Evolutionary conservation across 1,140 invertebrate species (phyloP).

Genomic region (Anthonomus grandis): DNA sequence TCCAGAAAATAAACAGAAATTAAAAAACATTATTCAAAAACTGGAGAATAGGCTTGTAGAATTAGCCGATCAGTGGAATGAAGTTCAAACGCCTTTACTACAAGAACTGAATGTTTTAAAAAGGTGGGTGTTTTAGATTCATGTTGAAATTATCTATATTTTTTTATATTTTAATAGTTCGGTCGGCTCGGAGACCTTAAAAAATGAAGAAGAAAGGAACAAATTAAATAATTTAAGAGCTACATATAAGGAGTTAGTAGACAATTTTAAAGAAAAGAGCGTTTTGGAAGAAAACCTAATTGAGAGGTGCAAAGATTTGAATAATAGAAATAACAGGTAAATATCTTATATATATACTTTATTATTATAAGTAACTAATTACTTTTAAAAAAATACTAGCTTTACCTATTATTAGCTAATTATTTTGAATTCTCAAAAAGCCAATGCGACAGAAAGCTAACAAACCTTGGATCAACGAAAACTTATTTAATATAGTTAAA

Average conservation of each 20-base stretch:
- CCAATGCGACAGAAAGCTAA: too few relatives aligned
- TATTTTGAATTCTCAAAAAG: too few relatives aligned
- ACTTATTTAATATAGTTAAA: too few relatives aligned
- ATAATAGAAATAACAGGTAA: slow-evolving; percentile 56
- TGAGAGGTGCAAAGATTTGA: slow-evolving; percentile 66
- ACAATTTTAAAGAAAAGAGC: slow-evolving; percentile 61
- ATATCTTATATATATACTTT: too few relatives aligned
- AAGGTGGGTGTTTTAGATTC: slow-evolving; percentile 22
- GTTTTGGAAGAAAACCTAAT: slow-evolving; percentile 57
- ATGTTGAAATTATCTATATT: neutral
- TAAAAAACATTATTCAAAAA: slow-evolving; percentile 59
- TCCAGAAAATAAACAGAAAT: slow-evolving; percentile 63
- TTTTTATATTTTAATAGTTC: slow-evolving; percentile 29
- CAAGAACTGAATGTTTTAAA: slow-evolving; percentile 59
- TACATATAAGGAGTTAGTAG: slow-evolving; percentile 55
- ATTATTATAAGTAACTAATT: neutral
- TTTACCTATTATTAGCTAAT: slow-evolving; percentile 6
- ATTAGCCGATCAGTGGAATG: slow-evolving; percentile 68
- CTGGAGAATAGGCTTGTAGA: slow-evolving; percentile 59
- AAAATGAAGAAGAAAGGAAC: slow-evolving; percentile 54
- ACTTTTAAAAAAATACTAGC: neutral
- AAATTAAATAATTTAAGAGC: slow-evolving; percentile 55
- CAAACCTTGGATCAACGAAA: too few relatives aligned
- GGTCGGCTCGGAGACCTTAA: slow-evolving; percentile 37
- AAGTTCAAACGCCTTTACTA: slow-evolving; percentile 62